A percentile compares a stretch with the other conserved stretches of the same genome.
phyloP scores from a whole-genome alignment of 2,113 vertebrate genomes.

The Siniperca chuatsi region DNA sequence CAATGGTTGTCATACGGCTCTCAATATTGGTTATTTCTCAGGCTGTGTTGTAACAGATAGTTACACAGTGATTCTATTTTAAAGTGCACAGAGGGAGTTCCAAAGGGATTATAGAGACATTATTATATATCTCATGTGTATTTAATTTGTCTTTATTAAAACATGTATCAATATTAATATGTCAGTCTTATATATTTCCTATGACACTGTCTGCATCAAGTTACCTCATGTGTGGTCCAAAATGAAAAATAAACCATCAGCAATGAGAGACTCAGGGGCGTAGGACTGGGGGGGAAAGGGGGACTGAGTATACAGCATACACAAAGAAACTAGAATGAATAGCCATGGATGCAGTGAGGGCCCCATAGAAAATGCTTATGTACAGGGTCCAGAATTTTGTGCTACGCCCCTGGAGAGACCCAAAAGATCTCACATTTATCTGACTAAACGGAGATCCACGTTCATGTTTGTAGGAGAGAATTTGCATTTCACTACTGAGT shows the following conservation, averaged over 20 bases:
- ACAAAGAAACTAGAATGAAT: too few relatives aligned
- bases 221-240: constrained; percentile 44
- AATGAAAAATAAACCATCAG: constrained; percentile 13
- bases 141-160: constrained; percentile 40
- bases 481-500: background rate
- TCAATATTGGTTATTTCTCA: constrained; percentile 52
- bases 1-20: constrained; percentile 67
- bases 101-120: constrained; percentile 45
- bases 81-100: constrained; percentile 25
- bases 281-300: too few relatives aligned
- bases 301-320: too few relatives aligned
- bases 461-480: background rate
- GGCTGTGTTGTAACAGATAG: constrained; percentile 47
- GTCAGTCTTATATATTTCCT: constrained; percentile 29
- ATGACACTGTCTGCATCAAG: constrained; percentile 7
- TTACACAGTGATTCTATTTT: constrained; percentile 58
- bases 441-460: background rate
- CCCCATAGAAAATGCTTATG: too few relatives aligned
- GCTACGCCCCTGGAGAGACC: background rate
- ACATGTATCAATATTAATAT: constrained; percentile 18
- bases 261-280: background rate
- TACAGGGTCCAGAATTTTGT: too few relatives aligned
- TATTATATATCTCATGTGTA: constrained; percentile 29
- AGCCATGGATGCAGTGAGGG: too few relatives aligned
- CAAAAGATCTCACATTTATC: constrained; percentile 4